Conservation (phyloP, 2,888 invertebrate species). For the Noctua janthina region DNA sequence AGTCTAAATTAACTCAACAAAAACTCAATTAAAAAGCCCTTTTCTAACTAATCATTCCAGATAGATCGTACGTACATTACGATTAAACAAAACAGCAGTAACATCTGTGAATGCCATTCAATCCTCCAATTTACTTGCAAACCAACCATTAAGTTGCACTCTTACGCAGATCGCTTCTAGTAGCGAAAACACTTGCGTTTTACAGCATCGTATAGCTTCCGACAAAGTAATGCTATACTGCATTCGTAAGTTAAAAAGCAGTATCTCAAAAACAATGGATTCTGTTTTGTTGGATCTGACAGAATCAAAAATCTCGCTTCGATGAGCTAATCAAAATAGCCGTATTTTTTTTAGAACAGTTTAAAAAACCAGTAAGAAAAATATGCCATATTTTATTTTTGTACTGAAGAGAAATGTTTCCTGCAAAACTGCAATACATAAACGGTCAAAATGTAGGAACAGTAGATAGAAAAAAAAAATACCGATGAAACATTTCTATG, state of each 20-base stretch:
- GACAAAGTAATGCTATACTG: constrained; percentile 59
- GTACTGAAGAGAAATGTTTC: neutral
- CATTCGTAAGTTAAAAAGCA: neutral
- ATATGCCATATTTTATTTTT: neutral
- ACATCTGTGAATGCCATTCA: constrained; percentile 42
- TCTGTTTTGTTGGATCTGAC: neutral
- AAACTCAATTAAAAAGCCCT: neutral
- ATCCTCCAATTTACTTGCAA: constrained; percentile 52
- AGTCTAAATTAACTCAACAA: neutral
- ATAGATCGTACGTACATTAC: constrained; percentile 3
- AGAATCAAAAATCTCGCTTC: neutral
- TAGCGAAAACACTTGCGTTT: constrained; percentile 59
- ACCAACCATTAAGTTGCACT: constrained; percentile 45
- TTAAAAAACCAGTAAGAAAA: neutral
- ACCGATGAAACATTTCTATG: too few species aligned
- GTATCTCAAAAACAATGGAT: neutral
- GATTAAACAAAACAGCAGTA: constrained; percentile 27
- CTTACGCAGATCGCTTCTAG: constrained; percentile 35
- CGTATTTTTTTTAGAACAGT: neutral
- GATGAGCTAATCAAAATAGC: neutral
- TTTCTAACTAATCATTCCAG: neutral
- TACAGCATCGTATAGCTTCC: constrained; percentile 65
- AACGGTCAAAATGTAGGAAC: too few species aligned
- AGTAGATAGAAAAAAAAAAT: too few species aligned
- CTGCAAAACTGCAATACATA: too few species aligned